Base-by-base conservation (phyloP, 2,797 vertebrate genomes). In the Tolypeutes matacus region DNA sequence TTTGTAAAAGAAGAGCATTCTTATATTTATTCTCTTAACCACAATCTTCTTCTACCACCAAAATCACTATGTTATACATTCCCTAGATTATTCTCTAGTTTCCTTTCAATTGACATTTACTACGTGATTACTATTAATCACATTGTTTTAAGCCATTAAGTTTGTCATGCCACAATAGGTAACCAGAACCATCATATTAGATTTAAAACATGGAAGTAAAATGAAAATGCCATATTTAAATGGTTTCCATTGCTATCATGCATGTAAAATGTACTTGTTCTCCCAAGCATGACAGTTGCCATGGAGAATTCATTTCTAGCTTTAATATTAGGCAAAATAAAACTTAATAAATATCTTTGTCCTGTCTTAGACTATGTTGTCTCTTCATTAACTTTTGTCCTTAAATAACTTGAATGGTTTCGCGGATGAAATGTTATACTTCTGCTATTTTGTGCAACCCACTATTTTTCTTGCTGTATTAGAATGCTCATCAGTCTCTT, bases 211-310 rank as follows among this genome's bases (percentile, higher is more conserved):
- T 18, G 25, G 31, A 82, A 51, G 20, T 42, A 94, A 95, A 70
- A 94, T 89, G 81, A 91, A 96, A 95, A 81, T 62, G 39, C 15
- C 29, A 20, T 73, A 73, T 67, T 89, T 83, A 89, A 88, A 82
- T 81, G 53, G 17, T 94, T 80, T 77, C 82, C 56, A 86, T 88
- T 86, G 31, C 69, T 92, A n/a, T 53, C 51, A 42, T 58, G n/a
- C 21, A 77, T 87, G 31, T 87, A 89, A 96, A 84, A 64, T 53
- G 14, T 67, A 90, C 27, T 76, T 56, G 46, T 70, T 93, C 36
- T 64, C 89, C 86, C 78, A 49, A 92, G 83, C 34, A 64, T 17
- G 20, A 7, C 29, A 70, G 27, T 85, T 90, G 56, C 58, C 56
- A 65, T n/a, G 31, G 12, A 56, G 17, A 93, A 88, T 95, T 93